phyloP scores from a whole-genome alignment of 2,797 vertebrate genomes.

The Gallinago stenura region DNA sequence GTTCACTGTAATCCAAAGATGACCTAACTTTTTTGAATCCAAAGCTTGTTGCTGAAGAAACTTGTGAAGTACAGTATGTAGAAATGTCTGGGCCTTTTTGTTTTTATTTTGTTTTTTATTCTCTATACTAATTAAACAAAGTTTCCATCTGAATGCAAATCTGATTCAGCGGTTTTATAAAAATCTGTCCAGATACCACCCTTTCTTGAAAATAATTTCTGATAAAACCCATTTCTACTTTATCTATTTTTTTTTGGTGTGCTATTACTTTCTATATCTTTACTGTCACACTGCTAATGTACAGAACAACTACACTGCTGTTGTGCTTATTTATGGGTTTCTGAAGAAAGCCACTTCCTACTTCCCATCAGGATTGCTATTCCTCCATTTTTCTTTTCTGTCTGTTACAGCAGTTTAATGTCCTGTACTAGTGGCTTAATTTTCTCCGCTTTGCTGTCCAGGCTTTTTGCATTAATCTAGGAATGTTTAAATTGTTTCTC shows the following conservation, averaged over 20 bases:
- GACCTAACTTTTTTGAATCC: background rate
- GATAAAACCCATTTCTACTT: background rate
- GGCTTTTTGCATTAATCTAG: background rate
- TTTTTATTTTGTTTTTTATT: background rate
- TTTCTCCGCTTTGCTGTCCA: background rate
- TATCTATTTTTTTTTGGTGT: background rate
- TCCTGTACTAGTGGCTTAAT: background rate
- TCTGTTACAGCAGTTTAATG: background rate
- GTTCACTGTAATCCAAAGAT: background rate
- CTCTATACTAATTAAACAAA: background rate
- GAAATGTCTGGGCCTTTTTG: background rate
- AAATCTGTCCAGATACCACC: background rate
- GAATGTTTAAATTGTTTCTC: background rate
- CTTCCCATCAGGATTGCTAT: background rate
- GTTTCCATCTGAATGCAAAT: background rate
- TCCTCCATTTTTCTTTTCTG: background rate
- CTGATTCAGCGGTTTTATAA: background rate
- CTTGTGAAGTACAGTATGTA: background rate
- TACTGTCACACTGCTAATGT: background rate
- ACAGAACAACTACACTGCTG: background rate
- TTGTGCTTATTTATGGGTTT: conserved; percentile 5
- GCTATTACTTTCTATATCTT: background rate
- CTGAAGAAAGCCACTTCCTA: background rate
- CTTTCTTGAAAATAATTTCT: conserved; percentile 1
- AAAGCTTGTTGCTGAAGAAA: background rate